phyloP scores from a whole-genome alignment of 2,113 vertebrate species.

The Gallinago jamesoni region DNA sequence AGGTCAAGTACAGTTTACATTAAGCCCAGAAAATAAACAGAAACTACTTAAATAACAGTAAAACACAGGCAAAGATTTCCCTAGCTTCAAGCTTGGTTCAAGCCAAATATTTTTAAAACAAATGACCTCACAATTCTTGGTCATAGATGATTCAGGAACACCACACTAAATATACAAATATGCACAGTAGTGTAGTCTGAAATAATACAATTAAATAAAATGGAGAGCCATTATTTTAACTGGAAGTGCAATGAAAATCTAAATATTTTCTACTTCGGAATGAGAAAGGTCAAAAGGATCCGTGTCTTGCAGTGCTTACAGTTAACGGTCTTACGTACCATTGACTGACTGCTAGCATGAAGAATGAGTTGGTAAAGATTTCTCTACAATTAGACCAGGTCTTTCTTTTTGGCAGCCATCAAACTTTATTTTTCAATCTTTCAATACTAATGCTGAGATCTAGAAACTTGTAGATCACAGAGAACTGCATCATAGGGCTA shows the following conservation, averaged over 20 bases:
- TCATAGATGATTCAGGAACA: neutral
- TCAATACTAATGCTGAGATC: neutral
- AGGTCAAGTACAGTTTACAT: neutral
- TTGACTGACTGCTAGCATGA: neutral
- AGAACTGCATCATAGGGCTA: neutral
- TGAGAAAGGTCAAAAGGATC: neutral
- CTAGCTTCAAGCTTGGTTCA: neutral
- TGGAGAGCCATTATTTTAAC: neutral
- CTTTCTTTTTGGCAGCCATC: neutral
- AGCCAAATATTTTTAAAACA: constrained; percentile 17
- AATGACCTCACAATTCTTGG: neutral
- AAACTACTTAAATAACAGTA: neutral
- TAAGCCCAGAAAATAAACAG: constrained; percentile 2
- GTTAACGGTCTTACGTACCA: neutral
- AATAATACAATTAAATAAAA: neutral
- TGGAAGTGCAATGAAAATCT: neutral
- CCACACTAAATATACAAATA: neutral
- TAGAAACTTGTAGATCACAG: neutral
- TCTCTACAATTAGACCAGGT: neutral
- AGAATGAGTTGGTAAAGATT: neutral
- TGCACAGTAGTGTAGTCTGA: neutral
- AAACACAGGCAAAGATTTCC: neutral
- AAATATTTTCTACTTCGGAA: neutral
- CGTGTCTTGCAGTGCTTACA: neutral
- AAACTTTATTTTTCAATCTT: neutral